Base-by-base conservation (phyloP, 2,113 vertebrate species). In the Nothobranchius furzeri region DNA sequence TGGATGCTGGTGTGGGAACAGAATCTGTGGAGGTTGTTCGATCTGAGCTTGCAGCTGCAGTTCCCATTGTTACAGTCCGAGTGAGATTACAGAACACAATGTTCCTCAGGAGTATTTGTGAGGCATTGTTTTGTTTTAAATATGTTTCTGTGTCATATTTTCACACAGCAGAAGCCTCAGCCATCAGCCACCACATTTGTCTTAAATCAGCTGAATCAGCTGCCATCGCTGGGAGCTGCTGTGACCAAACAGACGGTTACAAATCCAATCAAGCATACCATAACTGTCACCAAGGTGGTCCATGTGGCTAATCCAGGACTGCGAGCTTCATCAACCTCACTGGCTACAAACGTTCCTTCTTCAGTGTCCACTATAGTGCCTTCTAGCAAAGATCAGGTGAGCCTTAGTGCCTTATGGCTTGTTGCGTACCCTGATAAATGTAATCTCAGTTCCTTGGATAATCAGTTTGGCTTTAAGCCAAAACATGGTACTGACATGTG, bases 181-280 rank as follows among this genome's bases (percentile, higher is more conserved):
- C 96, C 96, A 68, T 98, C 98, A 64, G 98, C 98, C 77, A 99
- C 98, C 73, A 98, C 96, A 0, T 99, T 99, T 90, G 97, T 99
- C 89, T 93, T 99, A 90, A 99, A 99, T 92, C 98, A 99, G 83
- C 95, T 99, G 78, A 99, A 98, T 92, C 98, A 99, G 87, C 93
- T 99, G 87, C 96, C 97, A 4, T 95, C 96, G 3, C 89, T 98
- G 57, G 98, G 96, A 74, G 92, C 95, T 60, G 92, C 95, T 59
- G 95, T 95, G 90, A 95, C 96, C 81, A 99, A 99, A 86, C 95
- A 95, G 1, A 94, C 95, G 1, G 91, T 91, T 4, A 93, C 93
- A 42, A 95, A 95, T 45, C 95, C 95, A 0, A 93, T 94, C 7
- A 94, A 97, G 67, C 97, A 97, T 64, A 98, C 96, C 52, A 97